Conservation (phyloP, 2,888 invertebrate species). For the Antitype chi region DNA sequence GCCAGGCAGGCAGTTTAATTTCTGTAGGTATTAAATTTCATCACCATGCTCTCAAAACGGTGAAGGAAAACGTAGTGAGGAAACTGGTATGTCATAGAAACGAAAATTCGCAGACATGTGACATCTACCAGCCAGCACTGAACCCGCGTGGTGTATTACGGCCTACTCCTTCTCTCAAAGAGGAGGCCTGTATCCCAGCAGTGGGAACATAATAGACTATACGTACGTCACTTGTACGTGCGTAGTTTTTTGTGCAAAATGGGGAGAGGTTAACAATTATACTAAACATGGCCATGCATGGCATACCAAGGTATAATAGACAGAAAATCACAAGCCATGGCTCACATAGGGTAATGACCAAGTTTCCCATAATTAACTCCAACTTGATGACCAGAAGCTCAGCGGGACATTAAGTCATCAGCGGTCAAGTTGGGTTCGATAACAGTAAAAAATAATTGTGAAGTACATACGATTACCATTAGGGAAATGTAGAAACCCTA, state of each 20-base stretch:
- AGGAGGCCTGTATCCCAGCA: no score
- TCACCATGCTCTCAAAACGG: no score
- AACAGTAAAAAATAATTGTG: conserved; percentile 26
- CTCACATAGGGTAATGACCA: conserved; percentile 40
- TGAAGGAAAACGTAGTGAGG: no score
- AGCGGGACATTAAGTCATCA: conserved; percentile 52
- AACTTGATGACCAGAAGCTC: conserved; percentile 55
- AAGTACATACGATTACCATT: not conserved
- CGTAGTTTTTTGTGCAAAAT: conserved; percentile 9
- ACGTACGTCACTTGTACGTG: not conserved
- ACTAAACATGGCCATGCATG: conserved; percentile 13
- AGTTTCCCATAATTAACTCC: conserved; percentile 56
- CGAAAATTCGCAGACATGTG: no score
- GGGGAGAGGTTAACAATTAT: conserved; percentile 15
- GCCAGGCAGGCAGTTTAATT: no score
- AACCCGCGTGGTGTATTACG: no score
- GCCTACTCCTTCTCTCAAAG: no score
- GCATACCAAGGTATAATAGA: conserved; percentile 43
- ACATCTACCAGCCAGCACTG: no score
- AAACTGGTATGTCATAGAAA: no score
- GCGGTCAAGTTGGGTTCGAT: conserved; percentile 22
- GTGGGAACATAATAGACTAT: no score
- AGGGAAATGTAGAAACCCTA: not conserved
- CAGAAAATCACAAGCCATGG: conserved; percentile 41
- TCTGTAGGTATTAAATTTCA: no score